Evolutionary conservation across 2,888 invertebrate species (phyloP).

Genomic region (Eristalinus aeneus): DNA sequence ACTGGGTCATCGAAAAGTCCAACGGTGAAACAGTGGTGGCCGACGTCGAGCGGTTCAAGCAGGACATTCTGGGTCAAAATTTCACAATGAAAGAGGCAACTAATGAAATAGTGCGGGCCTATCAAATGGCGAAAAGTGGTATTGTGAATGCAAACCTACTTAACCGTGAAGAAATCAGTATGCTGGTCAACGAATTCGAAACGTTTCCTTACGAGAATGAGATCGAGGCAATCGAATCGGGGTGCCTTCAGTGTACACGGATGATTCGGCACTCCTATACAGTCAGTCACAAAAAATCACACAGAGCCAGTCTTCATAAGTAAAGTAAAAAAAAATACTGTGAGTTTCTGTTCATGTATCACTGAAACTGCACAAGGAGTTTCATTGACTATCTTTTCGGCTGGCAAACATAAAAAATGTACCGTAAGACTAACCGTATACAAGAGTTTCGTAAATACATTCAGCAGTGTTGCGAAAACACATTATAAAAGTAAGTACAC

Average conservation of each 20-base stretch:
- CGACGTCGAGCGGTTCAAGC: background rate
- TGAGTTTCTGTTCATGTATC: too few relatives aligned
- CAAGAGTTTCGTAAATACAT: too few relatives aligned
- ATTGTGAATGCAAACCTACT: constrained; percentile 21
- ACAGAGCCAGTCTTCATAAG: too few relatives aligned
- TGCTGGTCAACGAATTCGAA: constrained; percentile 48
- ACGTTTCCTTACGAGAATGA: constrained; percentile 59
- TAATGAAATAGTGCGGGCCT: constrained; percentile 41
- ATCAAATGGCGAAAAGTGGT: constrained; percentile 44
- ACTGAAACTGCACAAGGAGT: too few relatives aligned
- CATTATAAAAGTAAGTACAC: too few relatives aligned
- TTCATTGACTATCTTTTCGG: too few relatives aligned
- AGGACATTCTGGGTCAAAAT: constrained; percentile 7
- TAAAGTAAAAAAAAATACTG: too few relatives aligned
- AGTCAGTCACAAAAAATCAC: too few relatives aligned
- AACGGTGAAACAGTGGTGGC: background rate
- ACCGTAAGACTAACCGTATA: too few relatives aligned
- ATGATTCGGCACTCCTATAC: constrained; percentile 46
- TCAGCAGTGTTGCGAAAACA: too few relatives aligned
- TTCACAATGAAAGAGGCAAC: constrained; percentile 39
- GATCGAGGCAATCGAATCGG: constrained; percentile 55
- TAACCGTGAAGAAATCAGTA: constrained; percentile 30
- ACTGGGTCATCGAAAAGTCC: constrained; percentile 1
- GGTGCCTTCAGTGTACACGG: constrained; percentile 43
- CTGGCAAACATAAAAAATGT: too few relatives aligned